Base-by-base conservation (phyloP, 2,888 invertebrate genomes). In the Eupeodes latifasciatus region DNA sequence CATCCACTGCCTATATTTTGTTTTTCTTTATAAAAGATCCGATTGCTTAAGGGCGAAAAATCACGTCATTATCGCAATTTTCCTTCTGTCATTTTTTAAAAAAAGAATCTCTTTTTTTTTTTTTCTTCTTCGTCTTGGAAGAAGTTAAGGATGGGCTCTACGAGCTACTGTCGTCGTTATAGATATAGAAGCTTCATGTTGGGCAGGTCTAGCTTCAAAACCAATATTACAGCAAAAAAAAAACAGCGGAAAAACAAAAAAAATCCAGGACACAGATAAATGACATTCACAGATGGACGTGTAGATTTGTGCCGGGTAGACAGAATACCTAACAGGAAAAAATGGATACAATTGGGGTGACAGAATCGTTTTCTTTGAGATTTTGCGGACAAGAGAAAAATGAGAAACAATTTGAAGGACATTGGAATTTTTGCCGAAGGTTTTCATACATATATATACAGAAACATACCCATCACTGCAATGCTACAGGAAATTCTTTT, bases 41-140 rank as follows among this genome's bases (percentile, higher is more conserved):
- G 55, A 53, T 71, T 81, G 78, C 78, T 40, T 71, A 57, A 34
- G 57, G 88, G 88, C 88, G 81, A 81, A 81, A 88, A 88, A 88
- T 88, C 88, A 88, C 88, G 81, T 88, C 88, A 88, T 88, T 88
- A 88, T 88, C 88, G 81, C 88, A 88, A 88, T 88, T 88, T 87
- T 88, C 81, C 75, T 85, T 85, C 81, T 88, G 88, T 88, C 88
- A 88, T 78, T 88, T 88, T 81, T 64, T 64, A 19, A 44, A 62
- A 51, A 69, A 78, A 80, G 75, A 80, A 61, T 71, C 67, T 61
- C 53, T 49, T 61, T 19, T 51, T 57, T 49, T 61, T 19, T 51
- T 57, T 36, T 59, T 14, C 40, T 40, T 40, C 40, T 36, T 36
- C 36, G 5, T 49, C 57, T 64, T 40, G 62, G 14, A 36, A 81